Evolutionary conservation across 2,888 invertebrate species (phyloP), one percentile per base, ranked within the genome.

Genomic region (Drosophila niveifrons): DNA sequence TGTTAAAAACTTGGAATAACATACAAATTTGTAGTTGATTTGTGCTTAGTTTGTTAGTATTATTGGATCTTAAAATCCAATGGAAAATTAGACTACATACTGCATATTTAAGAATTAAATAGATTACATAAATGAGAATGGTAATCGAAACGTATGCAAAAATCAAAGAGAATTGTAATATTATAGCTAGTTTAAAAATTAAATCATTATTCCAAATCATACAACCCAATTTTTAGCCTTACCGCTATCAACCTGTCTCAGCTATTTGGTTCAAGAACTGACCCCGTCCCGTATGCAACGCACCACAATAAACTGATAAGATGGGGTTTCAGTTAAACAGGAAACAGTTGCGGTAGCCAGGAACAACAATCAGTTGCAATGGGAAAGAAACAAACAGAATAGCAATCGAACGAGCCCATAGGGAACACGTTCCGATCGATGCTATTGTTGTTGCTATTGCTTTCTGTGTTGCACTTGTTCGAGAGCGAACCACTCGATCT

Each of bases 381-480:
- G 41, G n/a, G 28, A 48, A 47, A 15, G 51, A 55, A 59, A 53
- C 8, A 57, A 55, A 55, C 15, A 61, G 50, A 68, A 46, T 64
- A 36, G 6, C 62, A 77, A 59, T 70, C 66, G 81, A 83, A 73
- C 62, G 67, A 85, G 68, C 66, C 41, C 57, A 67, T 43, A 66
- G 67, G 70, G 79, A 81, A 75, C 88, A 75, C 64, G 85, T 68
- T 63, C 56, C 75, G 73, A 67, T 17, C 62, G 48, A 41, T 51
- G 55, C 39, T 41, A 13, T 41, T 11, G 36, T n/a, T 36, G 36
- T 36, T 36, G 36, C 36, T 34, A 10, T n/a, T 36, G 31, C 31
- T 31, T 8, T 31, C 31, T 9, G 9, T 31, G 31, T 56, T 72
- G 75, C 82, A 82, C 88, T 88, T 88, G 82, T 85, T 88, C 72